Conservation (phyloP, 2,797 vertebrate genomes). For the Lutra lutra region DNA sequence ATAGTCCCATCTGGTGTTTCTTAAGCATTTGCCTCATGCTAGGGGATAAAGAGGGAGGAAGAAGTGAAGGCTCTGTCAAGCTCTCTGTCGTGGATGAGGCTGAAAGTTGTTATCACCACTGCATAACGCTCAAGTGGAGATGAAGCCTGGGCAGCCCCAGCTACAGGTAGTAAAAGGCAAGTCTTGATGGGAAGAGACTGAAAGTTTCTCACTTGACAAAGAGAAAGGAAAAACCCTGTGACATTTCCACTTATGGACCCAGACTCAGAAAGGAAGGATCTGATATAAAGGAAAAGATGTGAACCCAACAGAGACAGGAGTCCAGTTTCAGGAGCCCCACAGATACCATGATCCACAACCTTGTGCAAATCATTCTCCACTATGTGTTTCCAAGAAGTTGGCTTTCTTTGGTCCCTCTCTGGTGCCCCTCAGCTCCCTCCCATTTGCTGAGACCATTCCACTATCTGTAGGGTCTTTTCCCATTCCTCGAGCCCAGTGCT, state of each 20-base stretch:
- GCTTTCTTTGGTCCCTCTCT: neutral
- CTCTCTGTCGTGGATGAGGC: neutral
- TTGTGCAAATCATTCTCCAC: neutral
- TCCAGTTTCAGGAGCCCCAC: neutral
- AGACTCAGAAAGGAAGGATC: neutral
- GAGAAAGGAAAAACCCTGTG: neutral
- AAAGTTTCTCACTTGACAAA: neutral
- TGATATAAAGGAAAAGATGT: neutral
- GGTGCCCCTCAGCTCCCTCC: neutral
- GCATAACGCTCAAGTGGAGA: too few species aligned
- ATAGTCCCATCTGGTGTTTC: neutral
- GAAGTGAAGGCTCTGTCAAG: neutral
- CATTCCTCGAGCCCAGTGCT: rapidly evolving
- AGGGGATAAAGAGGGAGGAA: neutral
- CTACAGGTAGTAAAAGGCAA: neutral
- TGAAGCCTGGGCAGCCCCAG: neutral
- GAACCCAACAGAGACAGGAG: neutral
- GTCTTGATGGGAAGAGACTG: neutral
- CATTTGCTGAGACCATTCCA: neutral
- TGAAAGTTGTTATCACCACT: neutral
- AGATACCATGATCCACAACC: neutral
- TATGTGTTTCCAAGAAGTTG: neutral
- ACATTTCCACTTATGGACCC: neutral
- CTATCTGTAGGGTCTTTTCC: neutral
- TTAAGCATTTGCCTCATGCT: neutral